phyloP scores from a whole-genome alignment of 2,113 vertebrate species.

The Vulpes ferrilata region DNA sequence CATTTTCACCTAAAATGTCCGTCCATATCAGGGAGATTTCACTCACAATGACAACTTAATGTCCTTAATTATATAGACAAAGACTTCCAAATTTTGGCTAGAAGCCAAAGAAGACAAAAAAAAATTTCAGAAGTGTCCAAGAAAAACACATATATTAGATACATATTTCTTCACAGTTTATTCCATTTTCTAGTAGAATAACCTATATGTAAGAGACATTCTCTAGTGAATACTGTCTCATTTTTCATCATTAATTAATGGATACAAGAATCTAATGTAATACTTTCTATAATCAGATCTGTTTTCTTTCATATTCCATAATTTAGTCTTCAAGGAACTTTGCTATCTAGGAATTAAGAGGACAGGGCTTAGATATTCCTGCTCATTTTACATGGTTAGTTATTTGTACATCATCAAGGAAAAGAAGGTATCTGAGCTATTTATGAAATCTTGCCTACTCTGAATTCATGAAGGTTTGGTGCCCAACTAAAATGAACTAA shows the following conservation, averaged over 20 bases:
- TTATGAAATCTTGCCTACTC: neutral
- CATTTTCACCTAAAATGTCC: neutral
- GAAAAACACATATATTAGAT: neutral
- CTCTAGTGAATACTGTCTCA: neutral
- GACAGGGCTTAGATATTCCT: neutral
- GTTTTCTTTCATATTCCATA: neutral
- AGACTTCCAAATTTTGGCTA: neutral
- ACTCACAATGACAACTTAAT: neutral
- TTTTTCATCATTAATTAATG: neutral
- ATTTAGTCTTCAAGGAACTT: neutral
- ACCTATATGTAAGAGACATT: too few relatives aligned
- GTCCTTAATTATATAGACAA: neutral
- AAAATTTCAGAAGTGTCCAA: neutral
- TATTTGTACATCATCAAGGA: neutral
- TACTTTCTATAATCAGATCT: too few relatives aligned
- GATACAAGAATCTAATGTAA: neutral
- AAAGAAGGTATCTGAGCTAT: neutral
- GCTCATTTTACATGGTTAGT: neutral
- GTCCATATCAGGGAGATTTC: neutral
- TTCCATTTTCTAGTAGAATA: neutral
- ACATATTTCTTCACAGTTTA: neutral
- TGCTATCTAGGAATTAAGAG: neutral
- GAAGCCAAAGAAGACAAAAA: neutral
- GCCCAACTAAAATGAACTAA: neutral
- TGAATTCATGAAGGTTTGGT: neutral